Evolutionary conservation across 1,140 invertebrate genomes (phyloP).

Genomic region (Lamellibrachia luymesi): DNA sequence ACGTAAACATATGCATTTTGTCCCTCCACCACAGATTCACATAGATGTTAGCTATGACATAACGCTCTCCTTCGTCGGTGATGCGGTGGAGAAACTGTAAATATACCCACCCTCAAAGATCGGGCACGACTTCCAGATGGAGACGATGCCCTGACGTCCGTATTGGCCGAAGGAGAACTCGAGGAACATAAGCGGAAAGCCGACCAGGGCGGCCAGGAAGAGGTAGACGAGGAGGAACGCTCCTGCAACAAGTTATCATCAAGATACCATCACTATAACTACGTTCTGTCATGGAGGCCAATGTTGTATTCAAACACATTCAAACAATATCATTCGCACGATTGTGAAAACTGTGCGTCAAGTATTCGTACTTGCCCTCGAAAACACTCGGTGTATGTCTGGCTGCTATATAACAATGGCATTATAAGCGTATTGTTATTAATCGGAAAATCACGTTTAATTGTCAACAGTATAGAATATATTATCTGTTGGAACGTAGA

Average conservation of each 20-base stretch:
- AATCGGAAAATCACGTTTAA: not conserved
- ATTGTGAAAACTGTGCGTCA: too few relatives aligned
- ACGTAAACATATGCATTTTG: too few relatives aligned
- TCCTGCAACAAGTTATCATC: slow-evolving; percentile 47
- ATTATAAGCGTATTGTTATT: not conserved
- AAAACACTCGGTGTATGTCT: not conserved
- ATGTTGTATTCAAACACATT: too few relatives aligned
- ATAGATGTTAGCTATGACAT: too few relatives aligned
- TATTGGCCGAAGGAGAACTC: slow-evolving; percentile 78
- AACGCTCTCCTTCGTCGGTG: not conserved
- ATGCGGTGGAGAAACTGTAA: not conserved
- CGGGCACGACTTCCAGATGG: slow-evolving; percentile 14
- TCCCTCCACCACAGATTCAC: too few relatives aligned
- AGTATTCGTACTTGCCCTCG: not conserved
- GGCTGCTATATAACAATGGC: not conserved
- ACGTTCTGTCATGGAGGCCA: not conserved
- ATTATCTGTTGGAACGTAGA: not conserved
- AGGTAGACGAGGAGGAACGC: slow-evolving; percentile 72
- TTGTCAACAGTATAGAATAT: not conserved
- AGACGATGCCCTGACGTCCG: slow-evolving; percentile 65
- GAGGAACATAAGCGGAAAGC: slow-evolving; percentile 72
- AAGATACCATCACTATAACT: not conserved
- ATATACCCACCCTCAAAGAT: not conserved
- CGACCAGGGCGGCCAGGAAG: slow-evolving; percentile 65
- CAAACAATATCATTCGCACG: too few relatives aligned